Conservation (phyloP, 2,113 vertebrate genomes). For the Tautogolabrus adspersus region DNA sequence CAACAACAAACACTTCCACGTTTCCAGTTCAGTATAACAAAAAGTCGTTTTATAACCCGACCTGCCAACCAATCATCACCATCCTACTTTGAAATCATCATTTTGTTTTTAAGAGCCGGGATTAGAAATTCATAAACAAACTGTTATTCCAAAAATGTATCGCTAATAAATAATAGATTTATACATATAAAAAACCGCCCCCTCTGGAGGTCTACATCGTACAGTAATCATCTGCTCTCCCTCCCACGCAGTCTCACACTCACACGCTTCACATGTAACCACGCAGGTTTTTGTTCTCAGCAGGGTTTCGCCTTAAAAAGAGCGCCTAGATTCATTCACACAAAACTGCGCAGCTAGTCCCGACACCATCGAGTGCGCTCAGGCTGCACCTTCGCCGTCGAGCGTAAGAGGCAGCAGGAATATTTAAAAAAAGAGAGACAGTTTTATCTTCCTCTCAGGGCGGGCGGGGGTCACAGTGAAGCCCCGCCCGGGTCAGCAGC, state of each 20-base stretch:
- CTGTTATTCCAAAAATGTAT: slow-evolving; percentile 73
- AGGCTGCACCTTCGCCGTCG: slow-evolving; percentile 30
- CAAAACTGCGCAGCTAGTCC: slow-evolving; percentile 9
- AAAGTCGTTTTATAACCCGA: slow-evolving; percentile 10
- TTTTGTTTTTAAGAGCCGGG: slow-evolving; percentile 39
- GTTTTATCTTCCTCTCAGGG: slow-evolving; percentile 51
- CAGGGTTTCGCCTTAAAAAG: slow-evolving; percentile 38
- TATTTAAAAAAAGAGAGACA: slow-evolving; percentile 33
- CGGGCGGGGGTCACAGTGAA: slow-evolving; percentile 33
- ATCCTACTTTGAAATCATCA: slow-evolving; percentile 30
- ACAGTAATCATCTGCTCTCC: slow-evolving; percentile 66
- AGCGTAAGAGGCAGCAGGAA: slow-evolving; percentile 55
- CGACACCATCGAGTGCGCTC: slow-evolving; percentile 13
- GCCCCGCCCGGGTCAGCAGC: slow-evolving; percentile 70
- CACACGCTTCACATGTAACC: slow-evolving; percentile 2
- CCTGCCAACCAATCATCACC: slow-evolving; percentile 8
- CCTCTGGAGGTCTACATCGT: slow-evolving; percentile 64
- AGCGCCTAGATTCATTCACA: slow-evolving; percentile 25
- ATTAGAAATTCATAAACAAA: slow-evolving; percentile 66
- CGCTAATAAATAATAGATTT: slow-evolving; percentile 85
- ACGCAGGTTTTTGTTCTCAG: slow-evolving; percentile 45
- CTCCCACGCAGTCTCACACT: slow-evolving; percentile 10
- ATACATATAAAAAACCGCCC: slow-evolving; percentile 78
- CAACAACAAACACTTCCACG: slow-evolving; percentile 21
- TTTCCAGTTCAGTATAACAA: slow-evolving; percentile 39